Conservation (phyloP, 2,113 vertebrate species). For the Mungos mungo region DNA sequence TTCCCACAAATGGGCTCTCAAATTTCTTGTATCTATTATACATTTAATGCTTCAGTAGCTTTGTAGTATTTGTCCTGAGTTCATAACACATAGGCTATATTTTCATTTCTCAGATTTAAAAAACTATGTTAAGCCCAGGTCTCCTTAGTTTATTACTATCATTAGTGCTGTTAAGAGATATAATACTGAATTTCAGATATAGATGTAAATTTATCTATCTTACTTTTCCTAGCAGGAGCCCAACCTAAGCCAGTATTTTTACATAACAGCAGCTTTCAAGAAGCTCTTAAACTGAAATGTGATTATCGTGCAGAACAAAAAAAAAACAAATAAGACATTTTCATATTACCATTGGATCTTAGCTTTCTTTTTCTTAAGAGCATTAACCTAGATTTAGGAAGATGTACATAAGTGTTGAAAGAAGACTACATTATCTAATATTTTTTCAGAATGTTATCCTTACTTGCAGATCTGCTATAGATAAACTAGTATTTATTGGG, state of each 20-base stretch:
- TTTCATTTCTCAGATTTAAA: slow-evolving; percentile 50
- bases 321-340: slow-evolving; percentile 8
- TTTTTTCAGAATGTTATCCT: background rate
- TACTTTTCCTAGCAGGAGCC: background rate
- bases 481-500: background rate
- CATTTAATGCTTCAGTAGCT: slow-evolving; percentile 48
- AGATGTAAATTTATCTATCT: background rate
- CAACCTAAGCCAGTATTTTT: slow-evolving; percentile 11
- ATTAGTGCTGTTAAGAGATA: slow-evolving; percentile 13
- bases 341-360: slow-evolving; percentile 41
- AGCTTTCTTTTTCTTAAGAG: background rate
- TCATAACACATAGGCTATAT: background rate
- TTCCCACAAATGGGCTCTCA: slow-evolving; percentile 9
- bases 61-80: slow-evolving; percentile 37
- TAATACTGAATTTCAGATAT: slow-evolving; percentile 42
- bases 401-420: background rate
- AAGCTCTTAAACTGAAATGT: slow-evolving; percentile 30
- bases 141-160: slow-evolving; percentile 26
- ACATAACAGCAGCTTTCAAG: slow-evolving; percentile 34
- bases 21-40: slow-evolving; percentile 22
- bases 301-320: background rate
- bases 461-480: background rate
- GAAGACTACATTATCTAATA: background rate
- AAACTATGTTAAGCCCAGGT: slow-evolving; percentile 6
- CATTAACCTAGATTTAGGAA: slow-evolving; percentile 34